These are phyloP conservation scores for Drosophila lacteicornis DNA, from an alignment of 1,140 invertebrate genomes.

Conservation along the genomic window DNA sequence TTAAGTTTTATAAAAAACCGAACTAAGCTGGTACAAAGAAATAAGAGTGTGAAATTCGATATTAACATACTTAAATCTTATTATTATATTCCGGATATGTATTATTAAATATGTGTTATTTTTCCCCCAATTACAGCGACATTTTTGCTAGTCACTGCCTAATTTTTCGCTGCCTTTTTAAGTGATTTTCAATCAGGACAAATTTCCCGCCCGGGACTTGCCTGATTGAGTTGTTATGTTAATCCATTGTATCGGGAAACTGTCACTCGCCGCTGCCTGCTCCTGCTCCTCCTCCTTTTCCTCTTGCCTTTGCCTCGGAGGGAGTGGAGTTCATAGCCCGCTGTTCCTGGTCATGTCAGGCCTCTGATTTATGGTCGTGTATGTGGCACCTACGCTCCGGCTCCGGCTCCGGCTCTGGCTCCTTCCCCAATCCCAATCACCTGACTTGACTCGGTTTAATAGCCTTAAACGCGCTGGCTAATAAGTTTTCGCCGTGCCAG, in stretches of 20 bases:
- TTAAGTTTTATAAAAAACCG: too few relatives aligned
- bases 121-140: not conserved
- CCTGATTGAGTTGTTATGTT: slow-evolving; percentile 23
- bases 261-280: slow-evolving; percentile 17
- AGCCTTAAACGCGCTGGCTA: slow-evolving; percentile 67
- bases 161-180: not conserved
- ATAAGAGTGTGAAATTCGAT: too few relatives aligned
- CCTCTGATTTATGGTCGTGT: slow-evolving; percentile 66
- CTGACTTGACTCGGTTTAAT: slow-evolving; percentile 52
- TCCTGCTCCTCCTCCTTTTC: not conserved
- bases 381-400: slow-evolving; percentile 36
- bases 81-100: too few relatives aligned
- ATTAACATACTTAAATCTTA: too few relatives aligned
- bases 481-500: slow-evolving; percentile 59
- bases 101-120: not conserved
- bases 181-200: slow-evolving; percentile 14
- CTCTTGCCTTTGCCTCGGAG: not conserved
- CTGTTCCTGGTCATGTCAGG: slow-evolving; percentile 43
- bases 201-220: not conserved
- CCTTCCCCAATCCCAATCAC: not conserved
- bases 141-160: slow-evolving; percentile 1
- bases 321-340: slow-evolving; percentile 24
- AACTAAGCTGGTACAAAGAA: too few relatives aligned
- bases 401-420: not conserved
- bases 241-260: slow-evolving; percentile 40